Evolutionary conservation across 2,797 vertebrate species (phyloP).

Genomic region (Malurus leucopterus): DNA sequence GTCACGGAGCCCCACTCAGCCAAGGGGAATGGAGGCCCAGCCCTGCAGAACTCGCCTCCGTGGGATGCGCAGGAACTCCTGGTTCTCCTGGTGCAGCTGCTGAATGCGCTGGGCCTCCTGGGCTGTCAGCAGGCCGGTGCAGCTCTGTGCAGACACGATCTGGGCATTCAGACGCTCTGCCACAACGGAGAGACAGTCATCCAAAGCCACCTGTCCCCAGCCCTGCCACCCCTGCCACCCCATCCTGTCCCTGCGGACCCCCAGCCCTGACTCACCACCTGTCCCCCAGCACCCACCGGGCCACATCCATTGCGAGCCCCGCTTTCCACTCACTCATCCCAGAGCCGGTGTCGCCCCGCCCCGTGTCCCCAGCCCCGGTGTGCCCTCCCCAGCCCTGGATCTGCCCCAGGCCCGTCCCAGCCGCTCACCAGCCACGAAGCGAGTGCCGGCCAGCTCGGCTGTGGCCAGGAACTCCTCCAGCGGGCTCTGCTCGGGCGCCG

Average conservation of each 20-base stretch:
- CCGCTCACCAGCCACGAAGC: neutral
- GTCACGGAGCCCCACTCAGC: neutral
- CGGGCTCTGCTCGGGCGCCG: conserved; percentile 91
- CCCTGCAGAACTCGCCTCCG: conserved; percentile 73
- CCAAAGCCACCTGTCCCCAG: neutral
- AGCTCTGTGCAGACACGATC: conserved; percentile 84
- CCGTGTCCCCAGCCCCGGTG: neutral
- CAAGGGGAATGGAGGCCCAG: fast-evolving
- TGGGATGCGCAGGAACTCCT: conserved; percentile 86
- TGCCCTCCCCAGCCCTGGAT: too few relatives aligned
- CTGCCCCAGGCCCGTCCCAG: neutral
- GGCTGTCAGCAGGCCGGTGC: conserved; percentile 79
- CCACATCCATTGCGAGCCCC: neutral
- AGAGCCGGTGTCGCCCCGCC: too few relatives aligned
- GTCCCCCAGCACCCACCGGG: fast-evolving
- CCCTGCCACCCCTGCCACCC: neutral
- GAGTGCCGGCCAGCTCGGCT: conserved; percentile 5
- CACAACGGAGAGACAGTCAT: fast-evolving
- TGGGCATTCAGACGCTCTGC: conserved; percentile 91
- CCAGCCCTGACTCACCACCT: neutral
- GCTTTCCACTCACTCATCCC: fast-evolving
- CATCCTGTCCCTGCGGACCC: neutral
- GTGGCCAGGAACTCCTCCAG: conserved; percentile 91
- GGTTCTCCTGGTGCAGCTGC: conserved; percentile 88
- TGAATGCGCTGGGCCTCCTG: conserved; percentile 81